A percentile compares a stretch with the other conserved stretches of the same genome.
Evolutionary conservation across 2,113 vertebrate genomes (phyloP).

Genomic region (Ictalurus furcatus): DNA sequence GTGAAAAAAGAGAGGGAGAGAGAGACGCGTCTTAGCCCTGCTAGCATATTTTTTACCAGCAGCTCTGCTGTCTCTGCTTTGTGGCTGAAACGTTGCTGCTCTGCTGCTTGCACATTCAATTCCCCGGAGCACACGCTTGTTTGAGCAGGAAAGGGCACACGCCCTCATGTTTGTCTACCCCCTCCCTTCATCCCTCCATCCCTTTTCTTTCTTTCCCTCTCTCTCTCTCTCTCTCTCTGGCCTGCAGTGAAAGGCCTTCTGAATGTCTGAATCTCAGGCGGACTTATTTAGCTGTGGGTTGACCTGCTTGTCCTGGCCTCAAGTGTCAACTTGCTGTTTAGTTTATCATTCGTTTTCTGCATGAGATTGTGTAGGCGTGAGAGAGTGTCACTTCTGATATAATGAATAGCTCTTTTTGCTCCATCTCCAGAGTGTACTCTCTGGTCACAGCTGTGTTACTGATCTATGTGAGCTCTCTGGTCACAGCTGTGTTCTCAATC

Average conservation of each 20-base stretch:
- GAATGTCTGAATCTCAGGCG: not conserved
- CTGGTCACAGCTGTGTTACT: constrained; percentile 36
- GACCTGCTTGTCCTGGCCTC: not conserved
- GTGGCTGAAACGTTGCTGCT: not conserved
- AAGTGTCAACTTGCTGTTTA: not conserved
- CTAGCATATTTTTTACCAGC: not conserved
- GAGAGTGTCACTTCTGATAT: not conserved
- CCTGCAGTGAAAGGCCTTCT: not conserved
- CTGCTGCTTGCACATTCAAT: constrained; percentile 20
- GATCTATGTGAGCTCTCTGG: constrained; percentile 14
- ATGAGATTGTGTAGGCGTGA: not conserved
- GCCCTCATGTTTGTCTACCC: constrained; percentile 37
- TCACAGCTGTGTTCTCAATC: constrained; percentile 42
- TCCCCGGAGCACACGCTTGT: constrained; percentile 42
- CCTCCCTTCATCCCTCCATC: not conserved
- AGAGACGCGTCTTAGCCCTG: not conserved
- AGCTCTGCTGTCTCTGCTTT: constrained; percentile 6
- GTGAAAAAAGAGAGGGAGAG: not conserved
- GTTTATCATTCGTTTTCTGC: not conserved
- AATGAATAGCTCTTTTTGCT: not conserved
- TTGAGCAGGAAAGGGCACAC: constrained; percentile 44
- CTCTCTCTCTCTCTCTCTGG: not conserved
- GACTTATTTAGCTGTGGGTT: not conserved
- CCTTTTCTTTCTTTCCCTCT: not conserved
- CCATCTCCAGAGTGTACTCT: constrained; percentile 2